Conservation (phyloP, 1,140 invertebrate genomes). For the Protaetia brevitarsis region DNA sequence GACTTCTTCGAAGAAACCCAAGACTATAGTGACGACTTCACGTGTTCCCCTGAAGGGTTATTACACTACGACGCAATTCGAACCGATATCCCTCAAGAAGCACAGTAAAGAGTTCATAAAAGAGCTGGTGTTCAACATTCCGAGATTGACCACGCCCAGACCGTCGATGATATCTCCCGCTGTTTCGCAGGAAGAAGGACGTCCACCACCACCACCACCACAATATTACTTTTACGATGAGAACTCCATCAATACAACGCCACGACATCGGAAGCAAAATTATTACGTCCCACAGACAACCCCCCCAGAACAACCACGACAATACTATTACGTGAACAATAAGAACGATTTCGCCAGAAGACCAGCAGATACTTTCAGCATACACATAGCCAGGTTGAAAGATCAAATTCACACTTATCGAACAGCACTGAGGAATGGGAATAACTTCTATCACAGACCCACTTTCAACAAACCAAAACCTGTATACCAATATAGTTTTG, state of each 20-base stretch:
- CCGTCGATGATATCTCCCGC: neutral
- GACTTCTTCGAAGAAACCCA: slow-evolving; percentile 33
- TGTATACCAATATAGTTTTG: slow-evolving; percentile 60
- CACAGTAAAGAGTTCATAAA: neutral
- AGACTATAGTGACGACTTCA: neutral
- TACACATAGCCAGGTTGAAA: slow-evolving; percentile 47
- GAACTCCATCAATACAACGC: slow-evolving; percentile 18
- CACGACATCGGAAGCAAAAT: neutral
- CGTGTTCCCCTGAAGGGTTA: slow-evolving; percentile 11
- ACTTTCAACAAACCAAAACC: slow-evolving; percentile 51
- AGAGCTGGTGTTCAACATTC: neutral
- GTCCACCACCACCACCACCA: slow-evolving; percentile 38
- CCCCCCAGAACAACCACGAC: slow-evolving; percentile 32
- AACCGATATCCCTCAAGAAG: neutral
- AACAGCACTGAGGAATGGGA: neutral
- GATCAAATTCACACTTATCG: slow-evolving; percentile 32
- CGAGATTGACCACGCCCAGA: neutral
- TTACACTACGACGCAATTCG: neutral
- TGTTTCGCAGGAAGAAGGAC: neutral
- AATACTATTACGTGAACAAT: slow-evolving; percentile 10
- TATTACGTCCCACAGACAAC: slow-evolving; percentile 18
- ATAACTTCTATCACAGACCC: slow-evolving; percentile 38
- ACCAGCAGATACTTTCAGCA: slow-evolving; percentile 41
- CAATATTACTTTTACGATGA: slow-evolving; percentile 61
- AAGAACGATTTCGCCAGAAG: neutral